Percentiles rank a stretch among this genome's conserved stretches.
These are phyloP conservation scores for Eupeodes corollae DNA, from an alignment of 1,140 invertebrate species.

Conservation along the genomic window DNA sequence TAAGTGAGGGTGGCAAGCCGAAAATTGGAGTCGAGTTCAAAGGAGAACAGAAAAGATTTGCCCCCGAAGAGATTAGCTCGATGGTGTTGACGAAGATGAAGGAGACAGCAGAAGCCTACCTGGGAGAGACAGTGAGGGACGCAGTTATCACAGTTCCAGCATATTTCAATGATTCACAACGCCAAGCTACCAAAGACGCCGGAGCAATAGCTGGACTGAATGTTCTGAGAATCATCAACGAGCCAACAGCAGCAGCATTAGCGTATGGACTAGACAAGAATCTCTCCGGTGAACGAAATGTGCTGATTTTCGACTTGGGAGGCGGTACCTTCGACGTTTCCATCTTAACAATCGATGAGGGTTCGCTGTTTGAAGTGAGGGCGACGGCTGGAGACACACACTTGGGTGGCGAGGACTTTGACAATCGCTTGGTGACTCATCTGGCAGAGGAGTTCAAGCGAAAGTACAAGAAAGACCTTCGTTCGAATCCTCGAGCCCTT, in stretches of 20 bases:
- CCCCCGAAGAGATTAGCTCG: constrained; percentile 64
- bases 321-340: constrained; percentile 77
- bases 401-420: constrained; percentile 63
- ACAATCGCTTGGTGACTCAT: constrained; percentile 73
- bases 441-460: constrained; percentile 66
- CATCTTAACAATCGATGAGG: constrained; percentile 74
- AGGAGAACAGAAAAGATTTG: constrained; percentile 59
- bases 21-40: constrained; percentile 64
- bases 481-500: constrained; percentile 60
- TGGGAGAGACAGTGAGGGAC: constrained; percentile 55
- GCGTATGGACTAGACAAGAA: constrained; percentile 68
- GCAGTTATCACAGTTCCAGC: constrained; percentile 49
- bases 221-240: constrained; percentile 59
- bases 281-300: constrained; percentile 60
- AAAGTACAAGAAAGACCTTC: constrained; percentile 71
- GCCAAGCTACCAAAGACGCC: constrained; percentile 54
- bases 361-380: constrained; percentile 65
- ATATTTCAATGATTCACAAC: constrained; percentile 55
- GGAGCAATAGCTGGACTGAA: constrained; percentile 55
- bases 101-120: constrained; percentile 67
- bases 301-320: constrained; percentile 62
- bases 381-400: constrained; percentile 67
- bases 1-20: constrained; percentile 51
- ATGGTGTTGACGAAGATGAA: constrained; percentile 73
- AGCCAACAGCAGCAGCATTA: constrained; percentile 61